phyloP scores from a whole-genome alignment of 2,797 vertebrate genomes.

The Muscicapa comitata region DNA sequence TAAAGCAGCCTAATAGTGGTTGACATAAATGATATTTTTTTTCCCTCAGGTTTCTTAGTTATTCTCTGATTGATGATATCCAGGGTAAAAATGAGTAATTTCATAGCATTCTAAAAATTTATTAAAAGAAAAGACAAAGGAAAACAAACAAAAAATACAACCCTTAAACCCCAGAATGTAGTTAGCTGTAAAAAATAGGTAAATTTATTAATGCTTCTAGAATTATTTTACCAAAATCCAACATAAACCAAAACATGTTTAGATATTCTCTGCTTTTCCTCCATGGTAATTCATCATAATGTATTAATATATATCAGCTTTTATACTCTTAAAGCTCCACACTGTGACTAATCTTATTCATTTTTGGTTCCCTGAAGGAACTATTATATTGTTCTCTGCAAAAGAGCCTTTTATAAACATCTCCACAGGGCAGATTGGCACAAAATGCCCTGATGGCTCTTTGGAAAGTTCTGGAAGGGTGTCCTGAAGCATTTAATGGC shows the following conservation, averaged over 20 bases:
- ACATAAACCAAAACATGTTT: background rate
- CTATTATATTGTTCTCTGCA: background rate
- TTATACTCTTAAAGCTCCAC: background rate
- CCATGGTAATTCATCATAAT: background rate
- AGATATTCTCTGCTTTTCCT: background rate
- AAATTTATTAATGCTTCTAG: background rate
- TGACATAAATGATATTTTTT: background rate
- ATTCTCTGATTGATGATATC: background rate
- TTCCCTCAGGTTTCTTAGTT: background rate
- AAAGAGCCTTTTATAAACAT: background rate
- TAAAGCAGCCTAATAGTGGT: background rate
- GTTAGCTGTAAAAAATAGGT: background rate
- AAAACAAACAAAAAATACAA: background rate
- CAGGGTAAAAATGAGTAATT: background rate
- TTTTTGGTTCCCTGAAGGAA: slow-evolving; percentile 32
- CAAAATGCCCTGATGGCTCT: background rate
- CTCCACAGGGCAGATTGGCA: background rate
- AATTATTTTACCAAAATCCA: background rate
- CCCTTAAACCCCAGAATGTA: background rate
- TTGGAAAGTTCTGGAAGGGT: background rate
- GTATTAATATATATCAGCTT: slow-evolving; percentile 22
- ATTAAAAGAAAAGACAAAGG: background rate
- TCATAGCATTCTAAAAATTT: background rate
- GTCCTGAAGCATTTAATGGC: background rate
- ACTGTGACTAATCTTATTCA: slow-evolving; percentile 18